Evolutionary conservation across 1,140 invertebrate species (phyloP).

Genomic region (Oedothorax gibbosus): DNA sequence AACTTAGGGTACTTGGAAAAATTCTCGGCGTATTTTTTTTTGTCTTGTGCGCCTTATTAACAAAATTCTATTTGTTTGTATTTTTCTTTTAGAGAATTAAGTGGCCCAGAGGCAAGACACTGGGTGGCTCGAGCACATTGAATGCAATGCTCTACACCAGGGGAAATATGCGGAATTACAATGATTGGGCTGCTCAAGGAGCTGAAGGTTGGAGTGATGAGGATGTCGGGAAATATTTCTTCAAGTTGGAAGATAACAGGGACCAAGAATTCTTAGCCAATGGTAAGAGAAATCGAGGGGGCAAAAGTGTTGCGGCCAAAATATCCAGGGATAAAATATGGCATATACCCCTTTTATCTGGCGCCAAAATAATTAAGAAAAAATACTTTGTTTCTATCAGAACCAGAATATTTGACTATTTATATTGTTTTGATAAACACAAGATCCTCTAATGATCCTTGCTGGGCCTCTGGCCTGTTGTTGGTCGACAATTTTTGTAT

Average conservation of each 20-base stretch:
- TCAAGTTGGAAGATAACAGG: constrained; percentile 85
- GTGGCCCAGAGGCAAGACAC: constrained; percentile 64
- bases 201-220: constrained; percentile 91
- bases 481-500: no score
- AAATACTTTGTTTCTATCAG: no score
- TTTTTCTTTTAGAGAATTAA: constrained; percentile 3
- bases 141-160: constrained; percentile 97
- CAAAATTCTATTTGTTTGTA: no score
- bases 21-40: no score
- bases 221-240: constrained; percentile 78
- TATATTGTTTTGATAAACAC: no score
- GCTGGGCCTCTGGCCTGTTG: no score
- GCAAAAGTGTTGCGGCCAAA: constrained; percentile 69
- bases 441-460: no score
- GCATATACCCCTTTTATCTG: constrained; percentile 65
- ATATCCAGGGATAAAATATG: constrained; percentile 88
- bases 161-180: constrained; percentile 92
- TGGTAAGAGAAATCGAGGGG: constrained; percentile 68
- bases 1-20: no score
- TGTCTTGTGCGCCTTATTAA: no score
- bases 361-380: no score
- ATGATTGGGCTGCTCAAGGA: constrained; percentile 87
- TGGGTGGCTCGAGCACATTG: constrained; percentile 86
- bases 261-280: constrained; percentile 85
- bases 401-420: no score